phyloP scores from a whole-genome alignment of 1,140 invertebrate genomes.

The Plectus sambesii region DNA sequence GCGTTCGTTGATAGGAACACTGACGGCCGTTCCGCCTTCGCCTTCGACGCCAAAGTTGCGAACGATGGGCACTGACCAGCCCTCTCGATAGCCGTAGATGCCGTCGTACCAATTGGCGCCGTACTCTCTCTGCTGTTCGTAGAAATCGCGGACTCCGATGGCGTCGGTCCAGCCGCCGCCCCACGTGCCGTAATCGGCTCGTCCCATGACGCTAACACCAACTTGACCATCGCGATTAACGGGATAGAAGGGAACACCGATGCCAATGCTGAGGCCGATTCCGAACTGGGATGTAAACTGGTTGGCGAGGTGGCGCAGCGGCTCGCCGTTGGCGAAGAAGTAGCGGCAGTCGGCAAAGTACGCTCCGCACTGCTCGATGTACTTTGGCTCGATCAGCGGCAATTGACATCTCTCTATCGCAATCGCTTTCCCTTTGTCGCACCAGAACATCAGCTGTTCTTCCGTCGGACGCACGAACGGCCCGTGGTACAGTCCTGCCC shows the following conservation, averaged over 20 bases:
- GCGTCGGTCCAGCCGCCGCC: slow-evolving; percentile 26
- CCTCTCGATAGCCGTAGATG: slow-evolving; percentile 25
- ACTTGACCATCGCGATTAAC: slow-evolving; percentile 31
- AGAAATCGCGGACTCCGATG: slow-evolving; percentile 31
- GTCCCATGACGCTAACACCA: slow-evolving; percentile 19
- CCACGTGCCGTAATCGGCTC: slow-evolving; percentile 24
- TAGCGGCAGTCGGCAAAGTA: slow-evolving; percentile 31
- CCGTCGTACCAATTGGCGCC: slow-evolving; percentile 34
- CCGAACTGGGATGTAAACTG: slow-evolving; percentile 25
- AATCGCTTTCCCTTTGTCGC: too few species aligned
- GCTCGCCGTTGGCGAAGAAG: slow-evolving; percentile 25
- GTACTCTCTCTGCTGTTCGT: slow-evolving; percentile 23
- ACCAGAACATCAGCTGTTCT: too few species aligned
- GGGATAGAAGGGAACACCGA: slow-evolving; percentile 32
- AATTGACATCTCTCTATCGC: too few species aligned
- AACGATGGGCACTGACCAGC: slow-evolving; percentile 17
- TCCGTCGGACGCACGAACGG: too few species aligned
- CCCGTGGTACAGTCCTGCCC: too few species aligned
- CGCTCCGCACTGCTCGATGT: slow-evolving; percentile 25
- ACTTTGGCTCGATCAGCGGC: slow-evolving; percentile 18
- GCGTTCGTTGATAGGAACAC: slow-evolving; percentile 15
- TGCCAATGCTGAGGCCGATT: slow-evolving; percentile 18
- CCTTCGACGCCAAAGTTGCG: slow-evolving; percentile 22
- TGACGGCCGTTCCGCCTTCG: slow-evolving; percentile 24
- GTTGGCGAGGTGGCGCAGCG: slow-evolving; percentile 20